Base-by-base conservation (phyloP, 2,113 vertebrate species). In the Typhlomys cinereus region DNA sequence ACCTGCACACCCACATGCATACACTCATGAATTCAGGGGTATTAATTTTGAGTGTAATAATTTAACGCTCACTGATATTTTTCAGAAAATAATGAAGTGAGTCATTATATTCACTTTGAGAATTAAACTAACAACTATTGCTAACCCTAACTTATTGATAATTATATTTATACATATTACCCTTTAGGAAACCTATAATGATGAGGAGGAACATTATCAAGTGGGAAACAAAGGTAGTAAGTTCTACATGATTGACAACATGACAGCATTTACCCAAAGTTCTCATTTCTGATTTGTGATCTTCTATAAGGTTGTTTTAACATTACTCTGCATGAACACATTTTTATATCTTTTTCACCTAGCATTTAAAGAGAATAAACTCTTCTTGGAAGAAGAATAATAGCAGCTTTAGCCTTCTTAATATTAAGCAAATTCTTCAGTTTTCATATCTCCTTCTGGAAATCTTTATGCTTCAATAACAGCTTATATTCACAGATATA, bases 231-330 rank as follows among this genome's bases (percentile, higher is more conserved):
- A 89, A 67, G 94, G 94, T 81, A 89, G 85, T 57, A 94, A 87
- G 92, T 78, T 79, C 84, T 91, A 52, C 25, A 82, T 71, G 71
- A 88, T 89, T 89, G 94, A 91, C 5, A 92, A 70, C 57, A 70
- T 92, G 86, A 92, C 75, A 89, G 20, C 91, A 87, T 95, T 94
- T 78, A 69, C 20, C 80, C 70, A 83, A 95, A 96, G 92, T 90
- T 69, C n/a, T 85, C 31, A 39, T 92, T 64, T 92, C 54, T 84
- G 39, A 87, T 12, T 81, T 95, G 90, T 84, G 85, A 78, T 94
- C 48, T 93, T 27, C 39, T 96, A n/a, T 85, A 91, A 29, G 70
- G 36, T 91, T 95, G 15, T 93, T 8, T 61, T 94, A 97, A 73
- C 46, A 82, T 89, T 81, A 82, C 17, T 69, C 15, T 85, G 79